Percentiles rank a stretch among this genome's conserved stretches.
Evolutionary conservation across 2,888 invertebrate species (phyloP).

Genomic region (Seira musarum): DNA sequence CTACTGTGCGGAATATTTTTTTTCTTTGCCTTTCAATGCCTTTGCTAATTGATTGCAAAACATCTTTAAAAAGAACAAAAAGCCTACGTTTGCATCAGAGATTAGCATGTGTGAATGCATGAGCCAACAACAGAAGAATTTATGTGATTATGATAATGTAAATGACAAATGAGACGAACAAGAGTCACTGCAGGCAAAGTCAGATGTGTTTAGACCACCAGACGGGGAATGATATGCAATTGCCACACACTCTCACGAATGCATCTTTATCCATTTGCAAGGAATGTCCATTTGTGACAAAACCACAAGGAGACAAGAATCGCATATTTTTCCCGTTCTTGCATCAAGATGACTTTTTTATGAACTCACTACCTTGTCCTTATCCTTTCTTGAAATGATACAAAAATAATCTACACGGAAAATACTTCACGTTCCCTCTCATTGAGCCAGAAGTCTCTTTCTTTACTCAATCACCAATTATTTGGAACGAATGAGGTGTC

Average conservation of each 20-base stretch:
- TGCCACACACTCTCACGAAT: too few species aligned
- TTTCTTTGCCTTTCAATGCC: background rate
- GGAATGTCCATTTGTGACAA: background rate
- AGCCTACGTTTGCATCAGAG: background rate
- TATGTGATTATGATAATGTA: background rate
- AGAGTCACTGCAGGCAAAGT: background rate
- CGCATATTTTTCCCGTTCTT: background rate
- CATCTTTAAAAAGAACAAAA: background rate
- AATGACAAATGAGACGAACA: background rate
- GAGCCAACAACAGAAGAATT: background rate
- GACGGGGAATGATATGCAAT: background rate
- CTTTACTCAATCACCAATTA: background rate
- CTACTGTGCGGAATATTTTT: background rate
- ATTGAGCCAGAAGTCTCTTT: conserved; percentile 18
- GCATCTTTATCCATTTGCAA: background rate
- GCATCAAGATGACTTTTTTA: background rate
- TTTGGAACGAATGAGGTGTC: conserved; percentile 20
- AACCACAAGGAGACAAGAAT: background rate
- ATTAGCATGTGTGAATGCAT: background rate
- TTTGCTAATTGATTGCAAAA: background rate
- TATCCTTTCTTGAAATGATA: conserved; percentile 44
- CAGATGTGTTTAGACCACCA: background rate
- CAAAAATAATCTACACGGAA: background rate
- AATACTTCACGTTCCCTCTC: conserved; percentile 11
- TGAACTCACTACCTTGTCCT: conserved; percentile 47